A percentile compares a stretch with the other conserved stretches of the same genome.
phyloP scores from a whole-genome alignment of 1,140 invertebrate genomes.

The Phortica variegata region DNA sequence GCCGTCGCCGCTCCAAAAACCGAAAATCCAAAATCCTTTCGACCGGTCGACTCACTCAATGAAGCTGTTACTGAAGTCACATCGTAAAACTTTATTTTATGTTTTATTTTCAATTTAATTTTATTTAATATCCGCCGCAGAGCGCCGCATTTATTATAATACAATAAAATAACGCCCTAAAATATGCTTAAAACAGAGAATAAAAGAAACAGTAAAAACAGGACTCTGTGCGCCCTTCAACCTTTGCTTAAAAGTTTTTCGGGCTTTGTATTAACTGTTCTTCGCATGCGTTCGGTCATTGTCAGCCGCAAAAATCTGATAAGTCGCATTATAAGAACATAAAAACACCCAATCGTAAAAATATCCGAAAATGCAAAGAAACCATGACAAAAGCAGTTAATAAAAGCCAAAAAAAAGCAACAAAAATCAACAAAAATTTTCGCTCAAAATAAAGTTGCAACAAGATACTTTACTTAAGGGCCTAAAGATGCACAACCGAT shows the following conservation, averaged over 20 bases:
- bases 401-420: slow-evolving; percentile 25
- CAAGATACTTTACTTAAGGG: slow-evolving; percentile 54
- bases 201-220: too few relatives aligned
- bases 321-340: slow-evolving; percentile 55
- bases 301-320: slow-evolving; percentile 52
- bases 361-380: slow-evolving; percentile 17
- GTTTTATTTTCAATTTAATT: slow-evolving; percentile 55
- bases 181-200: too few relatives aligned
- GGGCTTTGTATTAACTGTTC: slow-evolving; percentile 24
- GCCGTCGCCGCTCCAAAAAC: slow-evolving; percentile 35
- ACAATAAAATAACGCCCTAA: too few relatives aligned
- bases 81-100: slow-evolving; percentile 54
- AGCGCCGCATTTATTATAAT: too few relatives aligned
- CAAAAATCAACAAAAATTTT: slow-evolving; percentile 45
- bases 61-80: slow-evolving; percentile 31
- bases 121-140: slow-evolving; percentile 48
- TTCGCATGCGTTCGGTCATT: slow-evolving; percentile 35
- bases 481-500: slow-evolving; percentile 51
- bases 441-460: slow-evolving; percentile 51
- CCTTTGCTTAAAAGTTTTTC: neutral
- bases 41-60: too few relatives aligned
- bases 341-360: slow-evolving; percentile 49
- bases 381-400: slow-evolving; percentile 12
- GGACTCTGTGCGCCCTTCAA: too few relatives aligned
- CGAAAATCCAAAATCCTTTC: too few relatives aligned